Conservation (phyloP, 37 sponge, comb jelly and placozoan species). For the Aplysina aerophoba region DNA sequence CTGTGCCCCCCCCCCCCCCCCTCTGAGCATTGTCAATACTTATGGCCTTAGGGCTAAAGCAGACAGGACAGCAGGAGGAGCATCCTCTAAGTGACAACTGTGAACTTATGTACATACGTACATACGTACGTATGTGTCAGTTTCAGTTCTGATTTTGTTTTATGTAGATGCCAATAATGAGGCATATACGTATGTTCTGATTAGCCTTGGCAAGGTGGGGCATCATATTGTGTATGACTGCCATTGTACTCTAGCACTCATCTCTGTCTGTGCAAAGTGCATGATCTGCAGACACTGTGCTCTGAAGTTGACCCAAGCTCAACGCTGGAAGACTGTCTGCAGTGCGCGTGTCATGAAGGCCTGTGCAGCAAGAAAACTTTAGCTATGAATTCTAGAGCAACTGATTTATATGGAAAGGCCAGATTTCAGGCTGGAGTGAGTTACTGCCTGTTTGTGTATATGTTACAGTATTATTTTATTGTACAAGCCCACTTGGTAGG, state of each 20-base stretch:
- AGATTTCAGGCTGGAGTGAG: conserved; percentile 9
- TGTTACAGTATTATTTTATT: too few species aligned
- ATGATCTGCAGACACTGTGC: not conserved
- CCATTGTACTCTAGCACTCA: not conserved
- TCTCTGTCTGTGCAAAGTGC: not conserved
- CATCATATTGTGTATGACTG: not conserved
- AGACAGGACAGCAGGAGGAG: too few species aligned
- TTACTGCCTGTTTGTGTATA: too few species aligned
- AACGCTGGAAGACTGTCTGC: conserved; percentile 1
- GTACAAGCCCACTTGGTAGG: too few species aligned
- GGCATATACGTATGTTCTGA: not conserved
- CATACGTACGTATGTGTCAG: too few species aligned
- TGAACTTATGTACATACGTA: too few species aligned
- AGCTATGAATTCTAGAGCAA: not conserved
- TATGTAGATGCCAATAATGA: too few species aligned
- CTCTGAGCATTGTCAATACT: too few species aligned
- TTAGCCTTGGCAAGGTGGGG: not conserved
- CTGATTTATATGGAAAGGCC: conserved; percentile 4
- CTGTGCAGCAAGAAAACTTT: not conserved
- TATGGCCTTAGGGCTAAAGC: too few species aligned
- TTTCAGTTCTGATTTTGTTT: too few species aligned
- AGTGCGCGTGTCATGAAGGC: not conserved
- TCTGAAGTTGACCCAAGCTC: not conserved
- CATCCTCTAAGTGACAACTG: too few species aligned
- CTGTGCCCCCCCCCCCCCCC: too few species aligned